Conservation (phyloP, 2,113 vertebrate genomes). For the Maccullochella peelii region DNA sequence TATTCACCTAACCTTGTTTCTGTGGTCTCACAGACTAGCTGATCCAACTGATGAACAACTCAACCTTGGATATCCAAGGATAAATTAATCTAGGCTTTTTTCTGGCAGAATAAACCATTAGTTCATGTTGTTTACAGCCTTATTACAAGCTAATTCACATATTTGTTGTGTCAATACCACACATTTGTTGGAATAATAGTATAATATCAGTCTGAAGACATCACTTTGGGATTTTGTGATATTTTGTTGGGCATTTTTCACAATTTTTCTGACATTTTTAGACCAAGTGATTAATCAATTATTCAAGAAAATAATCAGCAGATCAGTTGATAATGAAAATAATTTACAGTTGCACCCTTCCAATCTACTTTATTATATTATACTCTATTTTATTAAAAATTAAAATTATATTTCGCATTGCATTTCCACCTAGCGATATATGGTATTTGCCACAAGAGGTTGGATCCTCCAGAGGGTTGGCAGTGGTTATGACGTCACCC, state of each 20-base stretch:
- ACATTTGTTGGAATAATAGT: background rate
- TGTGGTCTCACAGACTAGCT: conserved; percentile 38
- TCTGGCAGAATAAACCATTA: conserved; percentile 9
- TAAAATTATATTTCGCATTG: conserved; percentile 1
- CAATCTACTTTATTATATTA: too few relatives aligned
- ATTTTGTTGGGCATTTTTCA: background rate
- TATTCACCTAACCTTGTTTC: conserved; percentile 59
- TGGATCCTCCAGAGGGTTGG: conserved; percentile 28
- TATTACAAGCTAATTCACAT: background rate
- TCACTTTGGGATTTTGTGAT: background rate
- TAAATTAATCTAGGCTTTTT: background rate
- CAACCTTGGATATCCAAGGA: conserved; percentile 51
- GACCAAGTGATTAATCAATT: background rate
- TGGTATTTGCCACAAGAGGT: conserved; percentile 29
- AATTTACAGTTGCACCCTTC: background rate
- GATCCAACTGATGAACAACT: conserved; percentile 45
- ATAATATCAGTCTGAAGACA: background rate
- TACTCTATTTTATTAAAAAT: too few relatives aligned
- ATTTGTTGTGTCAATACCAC: background rate
- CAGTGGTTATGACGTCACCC: conserved; percentile 36
- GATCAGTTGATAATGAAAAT: background rate
- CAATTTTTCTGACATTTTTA: background rate
- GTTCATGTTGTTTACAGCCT: background rate
- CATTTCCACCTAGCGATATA: background rate
- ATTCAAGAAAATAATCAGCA: background rate